Conservation (phyloP, 1,140 invertebrate genomes). For the Caenorhabditis inopinata region DNA sequence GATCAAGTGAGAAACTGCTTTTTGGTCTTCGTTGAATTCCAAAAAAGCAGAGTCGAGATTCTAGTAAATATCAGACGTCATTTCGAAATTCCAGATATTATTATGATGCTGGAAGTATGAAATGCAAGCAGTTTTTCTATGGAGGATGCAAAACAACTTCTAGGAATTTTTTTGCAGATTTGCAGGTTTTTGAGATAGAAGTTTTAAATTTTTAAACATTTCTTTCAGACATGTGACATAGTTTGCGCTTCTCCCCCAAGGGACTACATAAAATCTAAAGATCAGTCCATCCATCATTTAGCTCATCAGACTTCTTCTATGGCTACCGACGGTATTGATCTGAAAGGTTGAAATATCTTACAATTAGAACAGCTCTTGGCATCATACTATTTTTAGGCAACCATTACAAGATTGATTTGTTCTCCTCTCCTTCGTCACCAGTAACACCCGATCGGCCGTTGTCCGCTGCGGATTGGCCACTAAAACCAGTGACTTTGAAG, state of each 20-base stretch:
- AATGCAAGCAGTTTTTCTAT: constrained; percentile 59
- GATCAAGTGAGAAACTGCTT: neutral
- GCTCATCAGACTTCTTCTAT: neutral
- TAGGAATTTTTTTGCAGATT: constrained; percentile 54
- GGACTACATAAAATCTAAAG: constrained; percentile 4
- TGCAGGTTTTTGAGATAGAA: constrained; percentile 5
- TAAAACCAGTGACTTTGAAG: constrained; percentile 18
- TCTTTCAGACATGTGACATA: constrained; percentile 22
- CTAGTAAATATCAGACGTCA: no score
- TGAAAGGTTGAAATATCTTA: neutral
- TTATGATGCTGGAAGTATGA: constrained; percentile 47
- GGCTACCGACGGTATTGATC: neutral
- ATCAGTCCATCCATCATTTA: neutral
- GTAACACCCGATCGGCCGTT: neutral
- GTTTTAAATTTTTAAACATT: neutral
- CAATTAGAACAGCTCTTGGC: neutral
- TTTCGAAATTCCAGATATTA: constrained; percentile 55
- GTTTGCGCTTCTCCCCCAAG: neutral
- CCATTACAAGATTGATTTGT: constrained; percentile 5
- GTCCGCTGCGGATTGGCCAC: neutral
- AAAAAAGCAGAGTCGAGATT: neutral
- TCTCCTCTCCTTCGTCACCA: constrained; percentile 2
- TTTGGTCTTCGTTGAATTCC: neutral
- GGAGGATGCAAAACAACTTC: constrained; percentile 57
- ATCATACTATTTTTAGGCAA: neutral